phyloP scores from a whole-genome alignment of 2,797 vertebrate species.

The Leptodactylus fallax region DNA sequence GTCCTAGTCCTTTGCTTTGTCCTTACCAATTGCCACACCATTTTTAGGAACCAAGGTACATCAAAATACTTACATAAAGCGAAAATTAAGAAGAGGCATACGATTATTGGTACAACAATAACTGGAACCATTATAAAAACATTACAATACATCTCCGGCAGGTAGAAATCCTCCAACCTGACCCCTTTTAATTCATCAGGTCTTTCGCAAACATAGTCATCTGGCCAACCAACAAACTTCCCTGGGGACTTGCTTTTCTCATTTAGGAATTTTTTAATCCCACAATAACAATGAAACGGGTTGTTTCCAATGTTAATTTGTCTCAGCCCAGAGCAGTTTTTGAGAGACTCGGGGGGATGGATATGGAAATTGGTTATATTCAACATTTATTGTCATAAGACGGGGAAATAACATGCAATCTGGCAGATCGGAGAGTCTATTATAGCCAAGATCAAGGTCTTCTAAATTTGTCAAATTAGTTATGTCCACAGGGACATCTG shows the following conservation, averaged over 20 bases:
- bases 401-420: constrained; percentile 74
- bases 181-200: constrained; percentile 75
- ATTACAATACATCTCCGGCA: constrained; percentile 81
- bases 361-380: constrained; percentile 79
- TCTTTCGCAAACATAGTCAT: constrained; percentile 80
- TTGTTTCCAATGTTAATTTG: constrained; percentile 78
- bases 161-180: constrained; percentile 74
- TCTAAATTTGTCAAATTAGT: constrained; percentile 72
- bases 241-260: constrained; percentile 62
- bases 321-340: constrained; percentile 77
- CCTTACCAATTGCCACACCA: constrained; percentile 88
- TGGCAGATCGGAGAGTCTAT: constrained; percentile 82
- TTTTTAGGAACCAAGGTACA: constrained; percentile 84
- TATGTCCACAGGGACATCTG: constrained; percentile 70
- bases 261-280: constrained; percentile 75
- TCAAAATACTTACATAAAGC: constrained; percentile 81
- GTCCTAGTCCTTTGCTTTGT: constrained; percentile 79
- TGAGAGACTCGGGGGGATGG: constrained; percentile 74
- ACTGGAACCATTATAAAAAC: constrained; percentile 74
- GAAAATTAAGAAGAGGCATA: constrained; percentile 66
- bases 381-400: constrained; percentile 76
- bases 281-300: constrained; percentile 75
- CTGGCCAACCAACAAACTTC: constrained; percentile 80
- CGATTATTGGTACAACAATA: constrained; percentile 76
- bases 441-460: constrained; percentile 82